Evolutionary conservation across 2,113 vertebrate species (phyloP).

Genomic region (Trochalopteron elliotii): DNA sequence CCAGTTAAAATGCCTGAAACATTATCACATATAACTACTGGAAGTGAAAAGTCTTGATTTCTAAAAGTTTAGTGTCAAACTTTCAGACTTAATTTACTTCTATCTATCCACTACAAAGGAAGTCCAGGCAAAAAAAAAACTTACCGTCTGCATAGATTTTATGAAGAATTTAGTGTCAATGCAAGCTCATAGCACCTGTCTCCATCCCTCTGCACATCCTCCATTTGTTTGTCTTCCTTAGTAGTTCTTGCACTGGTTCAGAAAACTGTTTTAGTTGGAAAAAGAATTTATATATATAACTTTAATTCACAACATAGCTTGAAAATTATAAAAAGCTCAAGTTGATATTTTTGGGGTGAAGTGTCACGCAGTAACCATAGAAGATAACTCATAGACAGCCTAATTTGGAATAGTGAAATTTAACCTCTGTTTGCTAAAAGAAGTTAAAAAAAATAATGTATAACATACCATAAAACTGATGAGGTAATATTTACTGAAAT

Average conservation of each 20-base stretch:
- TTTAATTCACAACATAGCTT: background rate
- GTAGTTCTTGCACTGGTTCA: background rate
- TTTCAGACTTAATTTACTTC: background rate
- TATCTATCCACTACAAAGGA: background rate
- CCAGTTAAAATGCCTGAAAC: background rate
- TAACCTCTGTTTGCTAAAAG: background rate
- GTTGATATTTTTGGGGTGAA: background rate
- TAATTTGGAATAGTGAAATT: background rate
- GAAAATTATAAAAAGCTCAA: background rate
- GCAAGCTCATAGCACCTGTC: background rate
- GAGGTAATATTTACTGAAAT: background rate
- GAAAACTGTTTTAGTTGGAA: background rate
- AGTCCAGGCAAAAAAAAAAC: background rate
- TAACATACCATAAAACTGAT: background rate
- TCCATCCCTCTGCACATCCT: background rate
- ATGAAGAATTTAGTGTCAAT: background rate
- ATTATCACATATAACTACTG: background rate
- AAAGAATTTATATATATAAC: background rate
- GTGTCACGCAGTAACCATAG: background rate
- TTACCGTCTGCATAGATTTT: fast-evolving
- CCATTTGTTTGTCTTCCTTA: background rate
- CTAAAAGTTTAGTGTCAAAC: background rate
- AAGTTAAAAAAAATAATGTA: background rate
- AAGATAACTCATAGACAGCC: background rate
- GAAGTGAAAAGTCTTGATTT: background rate